Percentiles rank a stretch among this genome's conserved stretches.
Evolutionary conservation across 2,888 invertebrate genomes (phyloP).

Genomic region (Drosophila longiperda): DNA sequence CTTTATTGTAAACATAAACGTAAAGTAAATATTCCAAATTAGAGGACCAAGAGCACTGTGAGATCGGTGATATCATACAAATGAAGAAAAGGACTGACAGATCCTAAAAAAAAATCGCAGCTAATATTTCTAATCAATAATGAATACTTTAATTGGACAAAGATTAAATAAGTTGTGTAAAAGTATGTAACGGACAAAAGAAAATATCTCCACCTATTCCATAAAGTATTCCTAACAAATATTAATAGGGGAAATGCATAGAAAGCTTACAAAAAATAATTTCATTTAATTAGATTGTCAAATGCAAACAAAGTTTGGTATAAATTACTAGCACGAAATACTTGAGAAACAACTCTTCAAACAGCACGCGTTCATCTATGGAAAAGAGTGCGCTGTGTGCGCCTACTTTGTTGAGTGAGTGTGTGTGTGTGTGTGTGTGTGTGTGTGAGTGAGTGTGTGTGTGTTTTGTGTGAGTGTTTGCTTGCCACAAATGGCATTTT

Average conservation of each 20-base stretch:
- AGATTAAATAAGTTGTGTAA: background rate
- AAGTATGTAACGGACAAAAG: background rate
- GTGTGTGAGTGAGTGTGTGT: background rate
- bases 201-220: background rate
- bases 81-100: background rate
- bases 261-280: background rate
- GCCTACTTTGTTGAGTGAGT: conserved; percentile 2
- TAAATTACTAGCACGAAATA: conserved; percentile 4
- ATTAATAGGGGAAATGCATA: too few species aligned
- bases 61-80: background rate
- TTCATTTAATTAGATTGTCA: background rate
- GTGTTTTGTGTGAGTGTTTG: conserved; percentile 8
- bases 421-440: background rate
- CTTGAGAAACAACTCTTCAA: background rate
- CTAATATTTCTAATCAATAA: background rate
- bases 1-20: background rate
- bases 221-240: background rate
- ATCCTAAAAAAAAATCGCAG: background rate
- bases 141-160: background rate
- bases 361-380: conserved; percentile 24
- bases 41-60: background rate
- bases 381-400: background rate
- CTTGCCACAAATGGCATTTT: conserved; percentile 72
- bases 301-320: background rate
- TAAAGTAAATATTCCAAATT: background rate